These are phyloP conservation scores for Drosophila robusta DNA, from an alignment of 2,888 invertebrate genomes.

Conservation along the genomic window DNA sequence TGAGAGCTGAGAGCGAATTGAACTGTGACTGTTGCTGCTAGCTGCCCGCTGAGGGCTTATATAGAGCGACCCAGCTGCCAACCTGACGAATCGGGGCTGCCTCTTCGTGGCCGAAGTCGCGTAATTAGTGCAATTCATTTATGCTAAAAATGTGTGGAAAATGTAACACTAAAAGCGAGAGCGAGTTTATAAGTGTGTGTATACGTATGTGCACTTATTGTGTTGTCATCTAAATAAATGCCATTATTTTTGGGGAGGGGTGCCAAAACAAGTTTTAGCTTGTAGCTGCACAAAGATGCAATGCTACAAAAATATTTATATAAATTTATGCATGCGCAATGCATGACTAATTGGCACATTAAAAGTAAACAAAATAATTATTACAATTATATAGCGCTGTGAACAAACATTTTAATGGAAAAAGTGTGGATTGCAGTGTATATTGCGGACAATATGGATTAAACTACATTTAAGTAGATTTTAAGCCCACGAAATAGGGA, in stretches of 20 bases:
- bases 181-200: slow-evolving; percentile 1
- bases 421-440: not conserved
- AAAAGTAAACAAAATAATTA: slow-evolving; percentile 5
- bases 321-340: slow-evolving; percentile 8
- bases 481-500: not conserved
- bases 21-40: slow-evolving; percentile 66
- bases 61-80: slow-evolving; percentile 50
- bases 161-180: slow-evolving; percentile 54
- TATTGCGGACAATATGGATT: not conserved
- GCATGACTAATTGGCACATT: slow-evolving; percentile 21
- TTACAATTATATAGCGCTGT: not conserved
- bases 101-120: slow-evolving; percentile 51
- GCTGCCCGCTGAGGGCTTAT: slow-evolving; percentile 51
- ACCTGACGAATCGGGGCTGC: slow-evolving; percentile 30
- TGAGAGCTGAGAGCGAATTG: slow-evolving; percentile 54
- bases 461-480: not conserved
- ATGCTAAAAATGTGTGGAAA: slow-evolving; percentile 68
- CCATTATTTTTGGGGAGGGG: slow-evolving; percentile 41
- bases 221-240: slow-evolving; percentile 68
- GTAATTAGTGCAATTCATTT: slow-evolving; percentile 78
- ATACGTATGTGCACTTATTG: slow-evolving; percentile 36
- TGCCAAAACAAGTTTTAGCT: slow-evolving; percentile 38
- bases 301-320: not conserved
- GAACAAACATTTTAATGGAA: not conserved
- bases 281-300: slow-evolving; percentile 27